Evolutionary conservation across 2,113 vertebrate species (phyloP), one percentile per base, ranked within the genome.

Genomic region (Verasper variegatus): DNA sequence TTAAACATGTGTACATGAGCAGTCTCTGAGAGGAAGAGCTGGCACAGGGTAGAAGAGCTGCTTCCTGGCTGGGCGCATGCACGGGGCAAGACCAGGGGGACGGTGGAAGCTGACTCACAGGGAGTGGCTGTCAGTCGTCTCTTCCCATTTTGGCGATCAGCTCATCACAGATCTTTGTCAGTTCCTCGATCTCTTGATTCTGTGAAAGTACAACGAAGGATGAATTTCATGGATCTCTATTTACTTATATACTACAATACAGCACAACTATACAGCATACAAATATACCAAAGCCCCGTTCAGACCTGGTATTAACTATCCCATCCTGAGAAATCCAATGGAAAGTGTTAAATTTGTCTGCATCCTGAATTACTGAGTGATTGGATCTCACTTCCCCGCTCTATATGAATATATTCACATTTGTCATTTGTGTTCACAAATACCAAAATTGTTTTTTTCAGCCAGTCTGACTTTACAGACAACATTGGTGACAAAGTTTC

Each of bases 161-260:
- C 93, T 99, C 98, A 0, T 99, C 98, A 0, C 98, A 99, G 91
- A 99, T 99, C 94, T 99, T 99, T 9, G 98, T 98, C 86, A 99
- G 95, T 85, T 99, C 98, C 92, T 99, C 98, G 0, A 98, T 98
- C 89, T 99, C 98, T 91, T 98, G 96, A 91, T 97, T 98, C 98
- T 99, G 92, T 66, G 89, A 93, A 77, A 54, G 76, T 20, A 68
- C 15, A 40, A 56, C 11, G 51, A 24, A 35, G 40, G 21, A 26
- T 7, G 10, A 15, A 67, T 55, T 42, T 18, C 54, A 71, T 54
- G 17, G 23, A n/a, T 55, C 13, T 40, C 20, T 54, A 10, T 54
- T 2, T 3, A 54, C 20, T n/a, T 10, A 2, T 37, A 45, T 23
- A 14, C 14, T 15, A 20, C 15, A 27, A 49, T 11, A 23, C 26